Evolutionary conservation across 2,888 invertebrate species (phyloP).

Genomic region (Philopedon plagiatum): DNA sequence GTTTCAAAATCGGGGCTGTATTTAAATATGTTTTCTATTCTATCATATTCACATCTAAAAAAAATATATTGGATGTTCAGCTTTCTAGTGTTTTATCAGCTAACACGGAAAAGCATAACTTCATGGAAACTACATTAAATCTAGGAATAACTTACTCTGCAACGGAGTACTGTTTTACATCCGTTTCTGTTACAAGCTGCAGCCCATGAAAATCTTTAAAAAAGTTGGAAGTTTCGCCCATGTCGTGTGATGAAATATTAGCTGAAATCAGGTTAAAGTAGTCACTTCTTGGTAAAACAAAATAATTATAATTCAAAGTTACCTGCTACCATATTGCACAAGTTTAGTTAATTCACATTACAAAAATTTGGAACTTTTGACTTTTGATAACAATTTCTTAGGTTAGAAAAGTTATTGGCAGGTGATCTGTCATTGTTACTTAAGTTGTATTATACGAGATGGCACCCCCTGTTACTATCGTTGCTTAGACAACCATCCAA

Average conservation of each 20-base stretch:
- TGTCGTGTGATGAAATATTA: conserved; percentile 2
- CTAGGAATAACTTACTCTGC: conserved; percentile 54
- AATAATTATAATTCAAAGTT: neutral
- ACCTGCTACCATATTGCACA: conserved; percentile 26
- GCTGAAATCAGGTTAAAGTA: neutral
- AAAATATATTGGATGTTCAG: too few species aligned
- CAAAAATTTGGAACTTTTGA: neutral
- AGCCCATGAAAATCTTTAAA: conserved; percentile 60
- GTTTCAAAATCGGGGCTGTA: conserved; percentile 49
- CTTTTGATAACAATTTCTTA: neutral
- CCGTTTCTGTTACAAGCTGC: conserved; percentile 53
- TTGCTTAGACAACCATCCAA: too few species aligned
- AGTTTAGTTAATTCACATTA: neutral
- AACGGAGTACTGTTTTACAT: conserved; percentile 44
- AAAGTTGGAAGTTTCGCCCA: conserved; percentile 50
- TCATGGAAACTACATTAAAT: too few species aligned
- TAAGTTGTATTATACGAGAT: too few species aligned
- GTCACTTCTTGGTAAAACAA: neutral
- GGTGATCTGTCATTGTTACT: too few species aligned
- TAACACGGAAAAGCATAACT: neutral
- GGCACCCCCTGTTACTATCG: too few species aligned
- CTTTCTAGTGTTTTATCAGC: neutral
- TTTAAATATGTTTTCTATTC: conserved; percentile 56
- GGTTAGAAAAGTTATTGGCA: neutral
- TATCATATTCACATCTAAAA: conserved; percentile 57